Percentiles rank a stretch among this genome's conserved stretches.
phyloP scores from a whole-genome alignment of 2,113 vertebrate genomes.

The Percopsis transmontana region DNA sequence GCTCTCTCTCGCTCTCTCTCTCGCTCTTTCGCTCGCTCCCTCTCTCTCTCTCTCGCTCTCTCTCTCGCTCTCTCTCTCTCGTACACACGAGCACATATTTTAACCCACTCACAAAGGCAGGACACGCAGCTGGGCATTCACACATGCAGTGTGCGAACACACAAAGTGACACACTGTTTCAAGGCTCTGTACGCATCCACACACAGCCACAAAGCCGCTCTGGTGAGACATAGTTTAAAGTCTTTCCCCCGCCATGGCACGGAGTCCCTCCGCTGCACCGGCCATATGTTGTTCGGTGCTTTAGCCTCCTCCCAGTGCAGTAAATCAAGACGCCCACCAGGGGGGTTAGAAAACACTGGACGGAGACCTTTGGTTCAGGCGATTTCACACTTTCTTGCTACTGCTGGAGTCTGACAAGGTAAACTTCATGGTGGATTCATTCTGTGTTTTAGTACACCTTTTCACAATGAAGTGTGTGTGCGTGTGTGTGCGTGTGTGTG shows the following conservation, averaged over 20 bases:
- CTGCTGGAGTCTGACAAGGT: conserved; percentile 2
- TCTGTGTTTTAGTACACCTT: background rate
- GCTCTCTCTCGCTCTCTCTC: background rate
- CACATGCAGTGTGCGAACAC: conserved; percentile 12
- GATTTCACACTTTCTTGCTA: conserved; percentile 27
- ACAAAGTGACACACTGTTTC: conserved; percentile 5
- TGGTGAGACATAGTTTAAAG: too few relatives aligned
- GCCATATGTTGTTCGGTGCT: background rate
- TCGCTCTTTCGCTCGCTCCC: conserved; percentile 30
- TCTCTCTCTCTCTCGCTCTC: conserved; percentile 37
- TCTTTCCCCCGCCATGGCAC: conserved; percentile 3
- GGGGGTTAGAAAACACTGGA: conserved; percentile 57
- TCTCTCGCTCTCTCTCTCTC: background rate
- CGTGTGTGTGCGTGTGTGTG: conserved; percentile 25
- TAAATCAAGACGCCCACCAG: conserved; percentile 61
- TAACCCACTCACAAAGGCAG: conserved; percentile 2
- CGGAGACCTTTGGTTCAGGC: conserved; percentile 47
- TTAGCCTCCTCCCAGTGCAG: conserved; percentile 40
- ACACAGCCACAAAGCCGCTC: too few relatives aligned
- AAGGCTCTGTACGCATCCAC: too few relatives aligned
- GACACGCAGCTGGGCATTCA: conserved; percentile 48
- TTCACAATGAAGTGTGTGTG: conserved; percentile 3
- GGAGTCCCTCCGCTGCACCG: conserved; percentile 18
- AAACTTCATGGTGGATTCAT: conserved; percentile 33
- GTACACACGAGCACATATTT: conserved; percentile 4